These are phyloP conservation scores for Lepilemur septentrionalis DNA, from an alignment of 2,797 vertebrate species.

Conservation along the genomic window DNA sequence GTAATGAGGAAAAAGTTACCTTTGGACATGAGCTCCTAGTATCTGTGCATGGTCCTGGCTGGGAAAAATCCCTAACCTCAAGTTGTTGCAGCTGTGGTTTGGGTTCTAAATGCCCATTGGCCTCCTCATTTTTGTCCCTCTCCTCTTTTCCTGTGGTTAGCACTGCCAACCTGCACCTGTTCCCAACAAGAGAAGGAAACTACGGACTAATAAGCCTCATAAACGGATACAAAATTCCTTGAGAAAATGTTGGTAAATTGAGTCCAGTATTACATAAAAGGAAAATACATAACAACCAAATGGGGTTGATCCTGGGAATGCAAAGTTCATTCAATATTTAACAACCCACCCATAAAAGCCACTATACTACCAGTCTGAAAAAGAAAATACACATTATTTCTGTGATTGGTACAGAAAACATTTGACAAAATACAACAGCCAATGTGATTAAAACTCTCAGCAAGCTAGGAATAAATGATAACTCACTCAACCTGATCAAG, in stretches of 20 bases:
- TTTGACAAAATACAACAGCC: background rate
- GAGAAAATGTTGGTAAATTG: background rate
- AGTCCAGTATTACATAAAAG: background rate
- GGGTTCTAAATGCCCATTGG: too few relatives aligned
- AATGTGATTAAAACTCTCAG: background rate
- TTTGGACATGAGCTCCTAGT: too few relatives aligned
- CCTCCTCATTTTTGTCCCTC: too few relatives aligned
- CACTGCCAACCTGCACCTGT: too few relatives aligned
- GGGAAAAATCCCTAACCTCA: too few relatives aligned
- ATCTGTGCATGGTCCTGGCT: too few relatives aligned
- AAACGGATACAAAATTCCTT: background rate
- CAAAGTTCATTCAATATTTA: background rate
- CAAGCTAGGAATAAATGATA: background rate
- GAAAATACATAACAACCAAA: background rate
- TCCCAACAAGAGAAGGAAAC: background rate
- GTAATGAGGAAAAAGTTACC: too few relatives aligned
- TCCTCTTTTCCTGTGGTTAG: too few relatives aligned
- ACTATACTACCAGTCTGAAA: background rate
- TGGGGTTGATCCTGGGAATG: background rate
- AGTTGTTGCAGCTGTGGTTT: too few relatives aligned
- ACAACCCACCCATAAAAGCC: background rate
- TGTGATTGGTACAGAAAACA: background rate
- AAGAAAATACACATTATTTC: background rate
- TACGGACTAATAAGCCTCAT: background rate
- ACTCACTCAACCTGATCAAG: background rate